A percentile compares a stretch with the other conserved stretches of the same genome.
These are phyloP conservation scores for Scaptodrosophila latifasciaeformis DNA, from an alignment of 2,888 invertebrate genomes.

Conservation along the genomic window DNA sequence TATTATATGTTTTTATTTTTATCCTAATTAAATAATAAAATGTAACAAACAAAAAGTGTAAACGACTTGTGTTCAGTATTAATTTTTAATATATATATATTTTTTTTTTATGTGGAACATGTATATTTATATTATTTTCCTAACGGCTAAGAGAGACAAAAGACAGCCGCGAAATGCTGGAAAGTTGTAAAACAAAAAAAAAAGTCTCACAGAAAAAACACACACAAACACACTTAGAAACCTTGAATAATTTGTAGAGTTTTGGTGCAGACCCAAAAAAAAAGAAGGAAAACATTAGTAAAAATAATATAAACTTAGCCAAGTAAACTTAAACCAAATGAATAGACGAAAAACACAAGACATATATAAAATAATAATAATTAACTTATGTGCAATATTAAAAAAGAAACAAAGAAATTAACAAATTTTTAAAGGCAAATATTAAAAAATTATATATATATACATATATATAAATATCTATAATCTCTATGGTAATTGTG, in stretches of 20 bases:
- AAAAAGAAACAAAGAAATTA: conserved; percentile 38
- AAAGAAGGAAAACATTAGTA: conserved; percentile 18
- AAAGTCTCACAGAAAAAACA: too few relatives aligned
- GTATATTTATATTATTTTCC: not conserved
- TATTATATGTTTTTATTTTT: too few relatives aligned
- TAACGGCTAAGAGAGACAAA: too few relatives aligned
- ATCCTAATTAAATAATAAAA: conserved; percentile 16
- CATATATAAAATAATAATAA: conserved; percentile 30
- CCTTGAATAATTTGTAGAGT: not conserved
- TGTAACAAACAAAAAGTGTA: conserved; percentile 14
- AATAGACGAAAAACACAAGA: conserved; percentile 38
- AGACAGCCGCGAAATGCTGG: too few relatives aligned
- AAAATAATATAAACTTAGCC: conserved; percentile 28
- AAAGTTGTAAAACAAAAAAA: conserved; percentile 1
- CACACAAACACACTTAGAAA: conserved; percentile 4
- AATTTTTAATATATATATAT: conserved; percentile 49
- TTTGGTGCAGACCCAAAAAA: not conserved
- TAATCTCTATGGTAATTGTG: too few relatives aligned
- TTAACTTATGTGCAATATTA: conserved; percentile 62
- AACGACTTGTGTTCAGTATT: conserved; percentile 72
- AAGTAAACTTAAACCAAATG: conserved; percentile 18
- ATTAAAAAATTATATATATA: conserved; percentile 30
- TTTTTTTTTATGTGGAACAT: conserved; percentile 12
- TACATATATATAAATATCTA: conserved; percentile 23
- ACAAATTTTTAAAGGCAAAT: conserved; percentile 7